These are phyloP conservation scores for Sebastiscus tertius DNA, from an alignment of 2,797 vertebrate genomes.

Conservation along the genomic window DNA sequence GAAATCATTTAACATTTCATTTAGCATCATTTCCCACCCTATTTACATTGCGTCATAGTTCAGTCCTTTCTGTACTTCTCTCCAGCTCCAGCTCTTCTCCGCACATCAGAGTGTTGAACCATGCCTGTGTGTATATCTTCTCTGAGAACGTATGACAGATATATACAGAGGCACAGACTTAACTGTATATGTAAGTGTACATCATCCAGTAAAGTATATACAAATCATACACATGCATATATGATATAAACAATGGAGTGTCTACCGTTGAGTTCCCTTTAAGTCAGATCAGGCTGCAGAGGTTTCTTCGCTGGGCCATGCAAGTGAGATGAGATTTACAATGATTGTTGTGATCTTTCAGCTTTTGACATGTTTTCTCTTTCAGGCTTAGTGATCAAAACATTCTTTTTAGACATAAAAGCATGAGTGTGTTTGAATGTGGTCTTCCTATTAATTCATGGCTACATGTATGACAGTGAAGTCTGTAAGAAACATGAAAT, in stretches of 20 bases:
- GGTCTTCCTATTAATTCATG: background rate
- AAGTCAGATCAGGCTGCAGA: constrained; percentile 48
- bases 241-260: constrained; percentile 59
- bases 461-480: constrained; percentile 7
- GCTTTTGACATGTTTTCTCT: constrained; percentile 21
- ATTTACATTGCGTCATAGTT: constrained; percentile 78
- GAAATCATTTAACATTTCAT: constrained; percentile 48
- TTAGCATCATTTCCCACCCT: constrained; percentile 53
- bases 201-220: constrained; percentile 66
- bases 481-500: constrained; percentile 9
- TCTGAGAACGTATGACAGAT: constrained; percentile 75
- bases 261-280: constrained; percentile 61
- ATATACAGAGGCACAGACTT: constrained; percentile 78
- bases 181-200: constrained; percentile 73
- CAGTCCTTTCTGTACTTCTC: constrained; percentile 72
- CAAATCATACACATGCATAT: constrained; percentile 75
- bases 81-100: constrained; percentile 82
- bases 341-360: constrained; percentile 11
- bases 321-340: constrained; percentile 38
- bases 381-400: constrained; percentile 55
- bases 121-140: constrained; percentile 77
- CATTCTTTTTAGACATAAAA: constrained; percentile 54
- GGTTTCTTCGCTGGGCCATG: constrained; percentile 53
- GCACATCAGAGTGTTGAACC: constrained; percentile 62
- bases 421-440: constrained; percentile 16